Evolutionary conservation across 30 jellyfish, hydroid and myxozoan species (phyloP).

Genomic region (Cassiopea andromeda): DNA sequence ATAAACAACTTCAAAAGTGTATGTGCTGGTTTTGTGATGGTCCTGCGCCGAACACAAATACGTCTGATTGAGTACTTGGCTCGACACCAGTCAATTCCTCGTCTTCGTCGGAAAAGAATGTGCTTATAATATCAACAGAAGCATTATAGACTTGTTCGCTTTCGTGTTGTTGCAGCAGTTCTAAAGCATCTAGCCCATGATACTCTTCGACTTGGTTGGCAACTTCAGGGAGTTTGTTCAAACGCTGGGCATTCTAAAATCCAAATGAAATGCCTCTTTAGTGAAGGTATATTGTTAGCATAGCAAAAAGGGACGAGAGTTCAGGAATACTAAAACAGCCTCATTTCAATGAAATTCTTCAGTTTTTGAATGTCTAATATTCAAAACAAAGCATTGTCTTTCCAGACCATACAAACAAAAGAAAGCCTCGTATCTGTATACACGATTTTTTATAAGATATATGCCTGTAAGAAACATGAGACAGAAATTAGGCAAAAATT

Average conservation of each 20-base stretch:
- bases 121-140: conserved; percentile 73
- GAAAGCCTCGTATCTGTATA: no score
- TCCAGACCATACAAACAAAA: no score
- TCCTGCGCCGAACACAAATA: conserved; percentile 55
- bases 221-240: conserved; percentile 65
- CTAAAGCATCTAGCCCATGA: conserved; percentile 88
- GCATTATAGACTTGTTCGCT: conserved; percentile 87
- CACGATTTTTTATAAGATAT: no score
- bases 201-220: conserved; percentile 82
- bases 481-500: no score
- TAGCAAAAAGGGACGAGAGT: no score
- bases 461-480: no score
- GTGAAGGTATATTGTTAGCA: no score
- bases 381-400: no score
- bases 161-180: conserved; percentile 80
- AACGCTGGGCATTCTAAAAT: conserved; percentile 83
- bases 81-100: conserved; percentile 76
- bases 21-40: conserved; percentile 61
- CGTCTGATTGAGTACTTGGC: conserved; percentile 73
- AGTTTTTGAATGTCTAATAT: no score
- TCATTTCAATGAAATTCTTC: no score
- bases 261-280: background rate
- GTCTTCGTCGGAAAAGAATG: conserved; percentile 75
- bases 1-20: conserved; percentile 30
- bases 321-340: no score